phyloP scores from a whole-genome alignment of 2,113 vertebrate species.

The Gallinago undulata region DNA sequence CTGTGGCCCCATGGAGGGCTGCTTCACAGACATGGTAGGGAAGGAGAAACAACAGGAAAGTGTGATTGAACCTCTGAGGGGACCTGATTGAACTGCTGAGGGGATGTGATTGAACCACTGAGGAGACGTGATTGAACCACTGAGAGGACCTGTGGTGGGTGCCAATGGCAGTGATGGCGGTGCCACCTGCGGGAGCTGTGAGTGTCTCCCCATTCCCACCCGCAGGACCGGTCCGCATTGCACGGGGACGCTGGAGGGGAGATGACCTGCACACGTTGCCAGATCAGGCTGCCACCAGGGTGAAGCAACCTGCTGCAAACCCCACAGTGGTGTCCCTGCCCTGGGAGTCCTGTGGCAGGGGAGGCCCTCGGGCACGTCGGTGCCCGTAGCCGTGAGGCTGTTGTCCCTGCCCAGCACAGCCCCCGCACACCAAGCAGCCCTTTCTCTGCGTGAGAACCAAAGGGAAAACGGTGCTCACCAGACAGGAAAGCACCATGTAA shows the following conservation, averaged over 20 bases:
- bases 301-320: neutral
- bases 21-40: fast-evolving
- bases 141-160: neutral
- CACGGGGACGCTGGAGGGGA: fast-evolving
- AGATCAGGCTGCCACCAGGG: neutral
- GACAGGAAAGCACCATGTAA: slow-evolving; percentile 7
- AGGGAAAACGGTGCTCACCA: fast-evolving
- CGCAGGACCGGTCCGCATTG: fast-evolving
- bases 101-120: too few relatives aligned
- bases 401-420: neutral
- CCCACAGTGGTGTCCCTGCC: neutral
- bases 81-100: neutral
- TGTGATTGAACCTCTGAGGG: neutral
- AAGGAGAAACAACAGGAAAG: neutral
- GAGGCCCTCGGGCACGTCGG: fast-evolving
- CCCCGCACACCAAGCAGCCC: fast-evolving
- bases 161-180: fast-evolving
- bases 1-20: neutral
- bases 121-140: too few relatives aligned
- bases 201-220: neutral
- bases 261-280: fast-evolving
- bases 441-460: neutral
- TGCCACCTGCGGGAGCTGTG: fast-evolving
- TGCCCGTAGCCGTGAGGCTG: fast-evolving
- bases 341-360: fast-evolving